phyloP scores from a whole-genome alignment of 2,888 invertebrate species.

The Caenorhabditis sp. region DNA sequence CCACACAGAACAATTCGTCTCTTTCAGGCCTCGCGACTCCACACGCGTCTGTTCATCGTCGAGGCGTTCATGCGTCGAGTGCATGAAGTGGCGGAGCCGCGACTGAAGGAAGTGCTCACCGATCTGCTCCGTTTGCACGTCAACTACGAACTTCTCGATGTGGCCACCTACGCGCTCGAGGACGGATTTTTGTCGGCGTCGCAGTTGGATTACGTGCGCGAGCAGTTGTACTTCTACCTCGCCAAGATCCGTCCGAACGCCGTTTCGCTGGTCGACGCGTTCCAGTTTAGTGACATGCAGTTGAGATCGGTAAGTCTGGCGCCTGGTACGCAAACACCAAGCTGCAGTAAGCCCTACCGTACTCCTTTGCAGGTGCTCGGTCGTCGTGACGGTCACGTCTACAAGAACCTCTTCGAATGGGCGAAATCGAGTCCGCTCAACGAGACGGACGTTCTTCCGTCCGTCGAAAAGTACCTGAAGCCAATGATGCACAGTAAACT shows the following conservation, averaged over 20 bases:
- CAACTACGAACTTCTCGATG: conserved; percentile 58
- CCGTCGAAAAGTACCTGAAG: conserved; percentile 59
- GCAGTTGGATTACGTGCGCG: conserved; percentile 67
- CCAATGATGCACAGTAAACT: conserved; percentile 61
- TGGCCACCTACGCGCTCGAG: conserved; percentile 57
- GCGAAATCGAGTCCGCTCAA: conserved; percentile 73
- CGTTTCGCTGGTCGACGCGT: conserved; percentile 91
- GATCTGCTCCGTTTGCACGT: conserved; percentile 87
- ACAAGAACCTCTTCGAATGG: conserved; percentile 79
- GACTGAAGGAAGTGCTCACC: conserved; percentile 82
- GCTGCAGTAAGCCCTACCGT: too few species aligned
- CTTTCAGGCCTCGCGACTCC: conserved; percentile 56
- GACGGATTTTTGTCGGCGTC: conserved; percentile 65
- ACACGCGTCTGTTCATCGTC: conserved; percentile 60
- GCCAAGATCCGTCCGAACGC: conserved; percentile 87
- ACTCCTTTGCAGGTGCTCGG: conserved; percentile 71
- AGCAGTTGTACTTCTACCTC: conserved; percentile 80
- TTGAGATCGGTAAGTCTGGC: conserved; percentile 77
- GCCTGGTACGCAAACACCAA: too few species aligned
- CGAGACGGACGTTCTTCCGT: conserved; percentile 67
- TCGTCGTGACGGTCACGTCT: conserved; percentile 80
- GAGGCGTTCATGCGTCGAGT: conserved; percentile 53
- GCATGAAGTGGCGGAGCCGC: conserved; percentile 31
- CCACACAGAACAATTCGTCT: not conserved
- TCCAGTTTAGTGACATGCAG: conserved; percentile 83